These are phyloP conservation scores for Leptinotarsa juncta DNA, from an alignment of 2,888 invertebrate species.

Conservation along the genomic window DNA sequence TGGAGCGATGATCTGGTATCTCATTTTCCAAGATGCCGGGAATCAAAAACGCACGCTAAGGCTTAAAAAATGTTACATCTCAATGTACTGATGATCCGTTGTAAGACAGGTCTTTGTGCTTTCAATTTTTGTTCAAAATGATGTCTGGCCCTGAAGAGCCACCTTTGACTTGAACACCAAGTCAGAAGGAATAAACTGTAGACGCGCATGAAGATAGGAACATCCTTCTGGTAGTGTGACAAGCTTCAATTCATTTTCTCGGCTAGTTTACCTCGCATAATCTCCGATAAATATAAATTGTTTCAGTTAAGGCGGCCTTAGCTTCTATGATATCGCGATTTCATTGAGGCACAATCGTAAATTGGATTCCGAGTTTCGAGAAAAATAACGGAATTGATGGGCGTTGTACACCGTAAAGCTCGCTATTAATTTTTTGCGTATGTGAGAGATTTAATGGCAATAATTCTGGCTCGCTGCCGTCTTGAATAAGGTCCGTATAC, in stretches of 20 bases:
- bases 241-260: not conserved
- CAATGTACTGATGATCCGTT: no score
- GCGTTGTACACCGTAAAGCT: constrained; percentile 12
- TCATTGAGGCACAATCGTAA: constrained; percentile 14
- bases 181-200: no score
- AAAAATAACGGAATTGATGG: constrained; percentile 11
- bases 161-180: no score
- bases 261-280: constrained; percentile 7
- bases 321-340: constrained; percentile 8
- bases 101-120: no score
- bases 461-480: constrained; percentile 7
- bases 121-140: no score
- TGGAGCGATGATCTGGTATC: no score
- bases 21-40: no score
- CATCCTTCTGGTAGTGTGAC: not conserved
- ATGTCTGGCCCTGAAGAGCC: no score
- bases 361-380: constrained; percentile 13
- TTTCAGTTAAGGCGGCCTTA: constrained; percentile 3
- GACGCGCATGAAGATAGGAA: not conserved
- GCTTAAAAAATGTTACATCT: no score
- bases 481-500: not conserved
- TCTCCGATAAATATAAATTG: constrained; percentile 11
- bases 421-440: constrained; percentile 11
- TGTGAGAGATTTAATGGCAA: constrained; percentile 14
- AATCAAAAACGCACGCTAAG: no score